Conservation (phyloP, 2,113 vertebrate genomes). For the Myotis lucifugus region DNA sequence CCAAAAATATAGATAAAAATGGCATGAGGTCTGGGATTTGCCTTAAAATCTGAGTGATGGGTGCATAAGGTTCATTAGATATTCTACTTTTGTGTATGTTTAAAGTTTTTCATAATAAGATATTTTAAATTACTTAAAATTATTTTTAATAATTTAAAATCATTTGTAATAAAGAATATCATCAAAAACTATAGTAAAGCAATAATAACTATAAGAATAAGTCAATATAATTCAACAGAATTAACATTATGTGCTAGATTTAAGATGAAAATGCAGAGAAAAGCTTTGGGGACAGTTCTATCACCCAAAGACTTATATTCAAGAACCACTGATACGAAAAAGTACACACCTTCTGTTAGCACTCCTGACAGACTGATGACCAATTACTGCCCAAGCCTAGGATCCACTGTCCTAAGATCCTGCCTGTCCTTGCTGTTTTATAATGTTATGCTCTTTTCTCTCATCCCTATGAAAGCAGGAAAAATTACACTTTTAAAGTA, state of each 20-base stretch:
- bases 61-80: background rate
- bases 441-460: background rate
- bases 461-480: background rate
- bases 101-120: constrained; percentile 4
- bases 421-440: background rate
- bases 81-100: background rate
- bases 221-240: background rate
- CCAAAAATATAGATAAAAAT: background rate
- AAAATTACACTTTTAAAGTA: background rate
- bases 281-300: background rate
- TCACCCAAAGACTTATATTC: background rate
- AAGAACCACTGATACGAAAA: background rate
- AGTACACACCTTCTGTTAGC: background rate
- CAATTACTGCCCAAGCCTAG: background rate
- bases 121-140: background rate
- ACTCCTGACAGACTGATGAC: background rate
- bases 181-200: background rate
- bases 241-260: background rate
- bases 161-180: background rate
- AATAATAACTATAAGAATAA: background rate
- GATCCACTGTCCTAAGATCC: background rate
- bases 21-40: background rate
- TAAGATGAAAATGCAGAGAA: background rate
- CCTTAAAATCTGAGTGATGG: background rate
- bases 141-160: background rate